Conservation (phyloP, 2,888 invertebrate genomes). For the Pachymerium ferrugineum region DNA sequence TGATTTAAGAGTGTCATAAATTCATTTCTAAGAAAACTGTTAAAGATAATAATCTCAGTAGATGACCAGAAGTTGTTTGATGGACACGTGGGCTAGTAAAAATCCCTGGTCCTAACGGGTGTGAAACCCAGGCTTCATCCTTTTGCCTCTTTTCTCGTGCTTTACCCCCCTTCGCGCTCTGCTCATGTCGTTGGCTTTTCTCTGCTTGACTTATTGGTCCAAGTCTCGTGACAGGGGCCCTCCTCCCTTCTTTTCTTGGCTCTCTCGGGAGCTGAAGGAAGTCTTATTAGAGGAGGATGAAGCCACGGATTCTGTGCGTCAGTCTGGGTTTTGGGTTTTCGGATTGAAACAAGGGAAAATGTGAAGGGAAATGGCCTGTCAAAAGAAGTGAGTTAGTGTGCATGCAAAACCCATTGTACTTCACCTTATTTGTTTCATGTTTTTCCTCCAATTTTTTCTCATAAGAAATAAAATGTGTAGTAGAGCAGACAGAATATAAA, state of each 20-base stretch:
- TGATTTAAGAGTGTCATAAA: too few species aligned
- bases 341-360: not conserved
- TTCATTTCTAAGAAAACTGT: too few species aligned
- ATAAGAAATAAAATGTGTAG: too few species aligned
- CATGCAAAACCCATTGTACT: too few species aligned
- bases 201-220: not conserved
- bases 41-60: too few species aligned
- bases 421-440: not conserved
- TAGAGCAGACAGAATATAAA: too few species aligned
- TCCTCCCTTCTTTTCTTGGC: not conserved
- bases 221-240: not conserved
- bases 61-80: too few species aligned
- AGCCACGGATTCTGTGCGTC: not conserved
- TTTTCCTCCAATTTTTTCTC: too few species aligned
- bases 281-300: not conserved
- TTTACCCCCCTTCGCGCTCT: not conserved
- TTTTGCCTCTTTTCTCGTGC: too few species aligned
- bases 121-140: not conserved
- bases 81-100: not conserved
- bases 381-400: not conserved
- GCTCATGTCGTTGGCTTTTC: not conserved
- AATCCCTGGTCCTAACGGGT: not conserved
- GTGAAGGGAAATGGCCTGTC: not conserved
- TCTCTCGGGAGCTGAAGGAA: not conserved
- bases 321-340: not conserved